phyloP scores from a whole-genome alignment of 2,888 invertebrate species.

The Stictocephala bisonia region DNA sequence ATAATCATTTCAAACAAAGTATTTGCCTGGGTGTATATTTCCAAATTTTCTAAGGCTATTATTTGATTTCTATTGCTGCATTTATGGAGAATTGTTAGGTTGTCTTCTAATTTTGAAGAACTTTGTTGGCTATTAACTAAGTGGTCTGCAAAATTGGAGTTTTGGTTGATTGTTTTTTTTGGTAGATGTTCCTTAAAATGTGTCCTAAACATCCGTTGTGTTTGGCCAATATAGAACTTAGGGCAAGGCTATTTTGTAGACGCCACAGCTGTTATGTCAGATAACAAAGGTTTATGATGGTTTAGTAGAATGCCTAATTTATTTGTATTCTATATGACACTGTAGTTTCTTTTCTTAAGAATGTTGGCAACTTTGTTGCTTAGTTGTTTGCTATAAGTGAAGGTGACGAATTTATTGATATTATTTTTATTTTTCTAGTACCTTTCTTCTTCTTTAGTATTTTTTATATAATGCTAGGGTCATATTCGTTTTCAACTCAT shows the following conservation, averaged over 20 bases:
- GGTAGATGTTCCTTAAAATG: neutral
- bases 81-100: too few species aligned
- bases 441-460: neutral
- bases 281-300: neutral
- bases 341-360: neutral
- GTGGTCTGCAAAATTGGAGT: too few species aligned
- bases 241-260: neutral
- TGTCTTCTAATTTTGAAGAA: too few species aligned
- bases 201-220: neutral
- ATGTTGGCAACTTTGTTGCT: neutral
- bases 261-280: neutral
- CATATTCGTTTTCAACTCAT: neutral
- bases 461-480: neutral
- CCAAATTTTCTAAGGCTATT: too few species aligned
- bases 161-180: too few species aligned
- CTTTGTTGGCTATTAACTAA: too few species aligned
- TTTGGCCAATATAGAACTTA: constrained; percentile 2
- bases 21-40: too few species aligned
- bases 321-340: too few species aligned
- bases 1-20: too few species aligned
- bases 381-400: neutral
- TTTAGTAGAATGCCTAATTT: neutral
- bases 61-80: too few species aligned
- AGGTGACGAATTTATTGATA: neutral
- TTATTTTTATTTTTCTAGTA: neutral